These are phyloP conservation scores for Malthinus flaveolus DNA, from an alignment of 2,888 invertebrate genomes.

Conservation along the genomic window DNA sequence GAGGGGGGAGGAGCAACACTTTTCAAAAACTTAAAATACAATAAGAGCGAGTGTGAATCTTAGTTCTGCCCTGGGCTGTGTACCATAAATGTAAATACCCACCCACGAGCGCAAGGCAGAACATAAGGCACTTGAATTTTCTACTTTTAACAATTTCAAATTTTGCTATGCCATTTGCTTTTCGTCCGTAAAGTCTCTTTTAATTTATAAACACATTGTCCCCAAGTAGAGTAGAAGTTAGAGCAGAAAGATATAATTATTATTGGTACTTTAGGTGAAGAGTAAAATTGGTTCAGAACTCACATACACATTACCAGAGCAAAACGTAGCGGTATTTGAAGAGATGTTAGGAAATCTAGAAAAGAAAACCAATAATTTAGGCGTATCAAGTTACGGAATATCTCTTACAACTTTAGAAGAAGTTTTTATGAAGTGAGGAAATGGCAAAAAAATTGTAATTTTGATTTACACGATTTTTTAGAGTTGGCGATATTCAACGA, in stretches of 20 bases:
- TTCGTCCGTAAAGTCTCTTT: no score
- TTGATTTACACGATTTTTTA: slow-evolving; percentile 14
- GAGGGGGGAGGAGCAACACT: no score
- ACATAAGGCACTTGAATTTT: no score
- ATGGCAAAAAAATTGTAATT: not conserved
- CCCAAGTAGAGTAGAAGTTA: not conserved
- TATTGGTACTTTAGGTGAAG: slow-evolving; percentile 38
- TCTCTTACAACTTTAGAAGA: slow-evolving; percentile 4
- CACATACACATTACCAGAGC: not conserved
- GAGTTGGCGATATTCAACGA: slow-evolving; percentile 37
- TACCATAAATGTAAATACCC: no score
- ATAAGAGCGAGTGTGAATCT: no score
- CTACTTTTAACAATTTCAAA: no score
- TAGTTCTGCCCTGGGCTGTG: no score
- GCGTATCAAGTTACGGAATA: not conserved
- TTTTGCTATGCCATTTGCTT: no score
- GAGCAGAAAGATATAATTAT: not conserved
- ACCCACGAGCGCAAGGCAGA: no score
- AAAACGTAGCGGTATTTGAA: not conserved
- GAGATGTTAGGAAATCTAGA: not conserved
- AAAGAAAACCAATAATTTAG: not conserved
- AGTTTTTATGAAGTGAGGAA: slow-evolving; percentile 4
- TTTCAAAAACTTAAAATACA: no score
- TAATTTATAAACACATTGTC: no score
- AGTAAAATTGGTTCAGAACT: slow-evolving; percentile 2